Evolutionary conservation across 2,888 invertebrate species (phyloP), one percentile per base, ranked within the genome.

Genomic region (Chymomyza amoena): DNA sequence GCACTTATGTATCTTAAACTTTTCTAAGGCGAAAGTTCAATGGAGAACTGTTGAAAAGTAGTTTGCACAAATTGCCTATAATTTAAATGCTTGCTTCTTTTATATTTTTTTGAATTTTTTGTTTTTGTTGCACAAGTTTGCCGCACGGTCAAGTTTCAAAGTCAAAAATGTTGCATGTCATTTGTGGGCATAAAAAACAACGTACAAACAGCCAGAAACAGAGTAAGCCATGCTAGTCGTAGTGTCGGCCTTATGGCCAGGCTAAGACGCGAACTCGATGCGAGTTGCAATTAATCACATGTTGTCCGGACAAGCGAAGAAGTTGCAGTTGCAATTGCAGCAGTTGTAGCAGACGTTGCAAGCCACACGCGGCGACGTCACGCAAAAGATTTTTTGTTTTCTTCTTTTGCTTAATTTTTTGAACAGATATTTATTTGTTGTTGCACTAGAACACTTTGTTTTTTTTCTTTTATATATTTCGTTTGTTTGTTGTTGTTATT

Each of bases 321-420:
- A 79, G 32, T 69, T 25, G 28, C 57, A 80, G 63, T 39, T 72
- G 67, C 65, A 69, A 63, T 39, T 66, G 54, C 62, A 54, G 61
- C 63, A 54, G 20, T 61, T 64, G 50, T 25, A 39, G 54, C 72
- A 60, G 57, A 69, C 59, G 61, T 61, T 61, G 62, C 62, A 66
- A 66, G 61, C 66, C 61, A 51, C 51, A 59, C 66, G 66, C 51
- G 61, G 52, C 51, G 61, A 60, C 66, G 69, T 20, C 69, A 56
- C 68, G 68, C 64, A 56, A 60, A 68, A 64, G 18, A 18, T 64
- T 32, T 32, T 32, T 32, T 28, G 2, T 39, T 45, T 10, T 45
- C 13, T 10, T 45, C 4, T 45, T 45, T 45, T 45, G 10, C 39
- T 45, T 54, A 54, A 54, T 18, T 15, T 54, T 54, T 54, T 54